A percentile compares a stretch with the other conserved stretches of the same genome.
phyloP scores from a whole-genome alignment of 2,797 vertebrate species.

The Menidia menidia region DNA sequence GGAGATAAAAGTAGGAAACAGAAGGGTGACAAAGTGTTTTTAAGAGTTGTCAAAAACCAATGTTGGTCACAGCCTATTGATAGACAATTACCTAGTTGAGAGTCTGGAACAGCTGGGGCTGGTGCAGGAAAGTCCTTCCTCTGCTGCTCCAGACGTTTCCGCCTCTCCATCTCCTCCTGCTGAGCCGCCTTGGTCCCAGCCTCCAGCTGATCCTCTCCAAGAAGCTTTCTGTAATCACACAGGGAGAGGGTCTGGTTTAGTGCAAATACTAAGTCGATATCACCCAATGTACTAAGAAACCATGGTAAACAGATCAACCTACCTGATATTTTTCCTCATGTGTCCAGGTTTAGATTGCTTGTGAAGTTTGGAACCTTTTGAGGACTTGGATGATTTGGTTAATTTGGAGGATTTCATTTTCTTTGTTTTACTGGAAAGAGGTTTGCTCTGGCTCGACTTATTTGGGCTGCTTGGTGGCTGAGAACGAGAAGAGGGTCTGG shows the following conservation, averaged over 20 bases:
- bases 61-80: neutral
- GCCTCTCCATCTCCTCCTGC: slow-evolving; percentile 96
- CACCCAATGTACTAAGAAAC: neutral
- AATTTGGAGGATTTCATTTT: slow-evolving; percentile 80
- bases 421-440: slow-evolving; percentile 86
- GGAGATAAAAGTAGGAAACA: slow-evolving; percentile 14
- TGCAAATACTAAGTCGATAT: neutral
- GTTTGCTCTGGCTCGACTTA: slow-evolving; percentile 76
- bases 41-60: slow-evolving; percentile 3
- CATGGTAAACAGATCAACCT: slow-evolving; percentile 12
- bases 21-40: neutral
- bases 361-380: slow-evolving; percentile 77
- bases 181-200: slow-evolving; percentile 97
- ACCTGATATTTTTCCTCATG: slow-evolving; percentile 99
- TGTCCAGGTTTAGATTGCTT: slow-evolving; percentile 89
- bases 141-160: slow-evolving; percentile 95
- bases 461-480: slow-evolving; percentile 63
- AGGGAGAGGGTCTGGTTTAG: neutral
- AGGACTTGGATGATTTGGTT: slow-evolving; percentile 77
- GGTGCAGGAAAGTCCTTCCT: slow-evolving; percentile 91
- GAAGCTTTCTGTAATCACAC: slow-evolving; percentile 87
- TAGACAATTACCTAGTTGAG: slow-evolving; percentile 85
- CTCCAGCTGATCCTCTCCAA: slow-evolving; percentile 96
- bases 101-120: slow-evolving; percentile 80
- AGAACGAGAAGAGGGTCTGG: slow-evolving; percentile 71